Conservation (phyloP, 2,888 invertebrate species). For the Lacanobia oleracea region DNA sequence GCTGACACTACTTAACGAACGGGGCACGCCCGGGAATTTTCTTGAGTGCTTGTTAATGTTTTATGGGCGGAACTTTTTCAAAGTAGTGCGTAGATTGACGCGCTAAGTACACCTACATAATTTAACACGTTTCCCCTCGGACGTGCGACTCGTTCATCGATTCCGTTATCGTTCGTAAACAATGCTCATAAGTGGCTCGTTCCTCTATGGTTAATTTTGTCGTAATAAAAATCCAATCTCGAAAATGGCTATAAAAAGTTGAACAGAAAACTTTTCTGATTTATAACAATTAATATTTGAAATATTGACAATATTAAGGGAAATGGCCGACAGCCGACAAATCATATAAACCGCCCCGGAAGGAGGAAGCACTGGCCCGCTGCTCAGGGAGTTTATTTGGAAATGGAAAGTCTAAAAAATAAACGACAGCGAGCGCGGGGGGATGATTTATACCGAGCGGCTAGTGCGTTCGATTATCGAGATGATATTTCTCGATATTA, state of each 20-base stretch:
- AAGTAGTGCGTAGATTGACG: slow-evolving; percentile 89
- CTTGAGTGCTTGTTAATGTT: slow-evolving; percentile 91
- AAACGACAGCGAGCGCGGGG: slow-evolving; percentile 86
- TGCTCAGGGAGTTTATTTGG: slow-evolving; percentile 90
- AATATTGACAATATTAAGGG: slow-evolving; percentile 90
- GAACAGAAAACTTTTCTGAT: slow-evolving; percentile 86
- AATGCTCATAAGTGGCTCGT: slow-evolving; percentile 62
- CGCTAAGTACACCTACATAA: slow-evolving; percentile 89
- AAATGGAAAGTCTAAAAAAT: slow-evolving; percentile 91
- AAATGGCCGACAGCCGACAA: slow-evolving; percentile 89
- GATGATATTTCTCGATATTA: slow-evolving; percentile 91
- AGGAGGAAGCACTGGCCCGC: slow-evolving; percentile 89
- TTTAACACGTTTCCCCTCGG: slow-evolving; percentile 86
- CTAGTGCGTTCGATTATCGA: slow-evolving; percentile 89
- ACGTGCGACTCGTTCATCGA: slow-evolving; percentile 78
- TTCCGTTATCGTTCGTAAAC: slow-evolving; percentile 74
- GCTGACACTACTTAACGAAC: slow-evolving; percentile 90
- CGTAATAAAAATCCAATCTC: slow-evolving; percentile 85
- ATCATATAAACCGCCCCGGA: slow-evolving; percentile 90
- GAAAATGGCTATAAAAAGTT: slow-evolving; percentile 81
- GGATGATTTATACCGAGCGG: slow-evolving; percentile 87
- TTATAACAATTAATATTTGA: slow-evolving; percentile 91
- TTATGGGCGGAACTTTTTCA: slow-evolving; percentile 90
- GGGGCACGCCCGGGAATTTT: slow-evolving; percentile 87
- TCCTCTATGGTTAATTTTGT: slow-evolving; percentile 75